Evolutionary conservation across 1,140 invertebrate genomes (phyloP).

Genomic region (Oncopodura yosiiana): DNA sequence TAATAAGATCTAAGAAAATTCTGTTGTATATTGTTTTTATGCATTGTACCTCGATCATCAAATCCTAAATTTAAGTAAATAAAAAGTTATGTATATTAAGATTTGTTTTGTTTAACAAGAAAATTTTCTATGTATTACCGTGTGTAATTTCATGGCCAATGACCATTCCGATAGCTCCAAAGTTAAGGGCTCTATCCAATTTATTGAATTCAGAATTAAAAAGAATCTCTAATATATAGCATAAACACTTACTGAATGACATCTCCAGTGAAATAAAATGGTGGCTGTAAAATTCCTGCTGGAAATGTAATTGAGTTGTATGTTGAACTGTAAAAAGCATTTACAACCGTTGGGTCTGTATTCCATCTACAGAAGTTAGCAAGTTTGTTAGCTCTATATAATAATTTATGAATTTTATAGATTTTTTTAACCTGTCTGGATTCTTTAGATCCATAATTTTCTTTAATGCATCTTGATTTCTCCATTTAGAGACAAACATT

Average conservation of each 20-base stretch:
- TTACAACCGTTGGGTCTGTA: constrained; percentile 18
- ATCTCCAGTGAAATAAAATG: constrained; percentile 56
- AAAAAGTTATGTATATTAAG: not conserved
- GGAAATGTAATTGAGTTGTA: constrained; percentile 47
- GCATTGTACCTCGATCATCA: constrained; percentile 19
- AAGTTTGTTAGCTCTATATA: too few species aligned
- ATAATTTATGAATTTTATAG: too few species aligned
- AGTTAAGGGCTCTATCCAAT: constrained; percentile 24
- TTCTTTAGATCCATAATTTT: not conserved
- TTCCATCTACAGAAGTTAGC: constrained; percentile 11
- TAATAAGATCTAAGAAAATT: not conserved
- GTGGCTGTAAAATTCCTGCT: constrained; percentile 59
- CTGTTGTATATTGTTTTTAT: not conserved
- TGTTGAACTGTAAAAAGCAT: constrained; percentile 20
- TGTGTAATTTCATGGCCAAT: constrained; percentile 31
- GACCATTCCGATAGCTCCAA: constrained; percentile 28
- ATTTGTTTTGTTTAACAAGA: not conserved
- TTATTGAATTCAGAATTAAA: not conserved
- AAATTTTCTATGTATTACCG: not conserved
- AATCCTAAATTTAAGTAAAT: constrained; percentile 6
- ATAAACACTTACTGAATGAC: constrained; percentile 20
- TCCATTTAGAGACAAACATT: not conserved
- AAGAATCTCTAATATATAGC: not conserved
- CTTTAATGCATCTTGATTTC: not conserved
- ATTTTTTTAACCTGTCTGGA: not conserved